Percentiles rank a stretch among this genome's conserved stretches.
These are phyloP conservation scores for Solenodon paradoxus DNA, from an alignment of 2,113 vertebrate species.

Conservation along the genomic window DNA sequence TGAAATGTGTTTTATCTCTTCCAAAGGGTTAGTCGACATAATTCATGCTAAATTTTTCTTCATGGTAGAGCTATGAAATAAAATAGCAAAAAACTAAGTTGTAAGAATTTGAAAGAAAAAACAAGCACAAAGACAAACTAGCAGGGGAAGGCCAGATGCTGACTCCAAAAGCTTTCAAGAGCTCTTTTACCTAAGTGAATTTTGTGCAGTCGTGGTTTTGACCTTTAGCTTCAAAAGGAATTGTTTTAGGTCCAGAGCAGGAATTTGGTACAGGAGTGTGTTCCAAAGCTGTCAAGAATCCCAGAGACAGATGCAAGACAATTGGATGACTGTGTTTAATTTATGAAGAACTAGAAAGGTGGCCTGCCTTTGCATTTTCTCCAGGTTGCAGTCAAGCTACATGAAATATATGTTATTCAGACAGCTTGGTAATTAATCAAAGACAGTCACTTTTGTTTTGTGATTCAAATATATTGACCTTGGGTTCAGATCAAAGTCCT, in stretches of 20 bases:
- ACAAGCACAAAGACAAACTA: neutral
- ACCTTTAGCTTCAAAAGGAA: neutral
- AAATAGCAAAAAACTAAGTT: neutral
- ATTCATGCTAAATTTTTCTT: neutral
- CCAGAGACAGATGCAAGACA: neutral
- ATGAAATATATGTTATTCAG: neutral
- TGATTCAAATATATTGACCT: neutral
- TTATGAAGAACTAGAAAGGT: neutral
- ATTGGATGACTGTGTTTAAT: neutral
- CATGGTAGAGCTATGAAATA: neutral
- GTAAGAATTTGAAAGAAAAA: neutral
- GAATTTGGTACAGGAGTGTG: neutral
- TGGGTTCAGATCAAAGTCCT: neutral
- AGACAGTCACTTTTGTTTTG: neutral
- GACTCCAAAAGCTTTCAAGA: neutral
- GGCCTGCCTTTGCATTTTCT: neutral
- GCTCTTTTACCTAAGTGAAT: neutral
- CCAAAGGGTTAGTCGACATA: neutral
- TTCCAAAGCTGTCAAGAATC: neutral
- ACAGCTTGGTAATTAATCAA: neutral
- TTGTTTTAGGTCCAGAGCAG: neutral
- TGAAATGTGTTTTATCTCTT: neutral
- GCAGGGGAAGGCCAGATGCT: too few relatives aligned
- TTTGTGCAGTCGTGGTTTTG: neutral
- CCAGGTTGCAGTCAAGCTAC: neutral